Percentiles rank a stretch among this genome's conserved stretches.
Evolutionary conservation across 2,888 invertebrate species (phyloP).

Genomic region (Lithophane socia): DNA sequence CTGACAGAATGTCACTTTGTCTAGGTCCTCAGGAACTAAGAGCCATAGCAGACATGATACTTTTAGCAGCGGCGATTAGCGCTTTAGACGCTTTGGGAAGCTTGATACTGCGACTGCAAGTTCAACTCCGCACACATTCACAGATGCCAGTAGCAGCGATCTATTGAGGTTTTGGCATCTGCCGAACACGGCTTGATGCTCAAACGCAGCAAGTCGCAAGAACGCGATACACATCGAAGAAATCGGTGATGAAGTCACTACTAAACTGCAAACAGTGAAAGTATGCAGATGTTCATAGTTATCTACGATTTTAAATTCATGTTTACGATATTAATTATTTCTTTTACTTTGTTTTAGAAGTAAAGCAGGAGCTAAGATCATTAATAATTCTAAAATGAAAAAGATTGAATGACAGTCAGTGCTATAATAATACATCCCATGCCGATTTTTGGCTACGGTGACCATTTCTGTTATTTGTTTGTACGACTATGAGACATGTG

Average conservation of each 20-base stretch:
- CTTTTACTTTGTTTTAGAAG: neutral
- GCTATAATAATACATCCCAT: neutral
- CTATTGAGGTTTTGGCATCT: neutral
- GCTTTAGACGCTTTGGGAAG: neutral
- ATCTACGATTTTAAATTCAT: neutral
- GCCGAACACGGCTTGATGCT: neutral
- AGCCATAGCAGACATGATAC: neutral
- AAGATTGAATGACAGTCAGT: neutral
- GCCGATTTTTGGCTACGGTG: no score
- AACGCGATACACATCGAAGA: neutral
- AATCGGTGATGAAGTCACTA: neutral
- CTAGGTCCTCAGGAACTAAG: no score
- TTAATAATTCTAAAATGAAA: neutral
- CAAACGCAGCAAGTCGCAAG: neutral
- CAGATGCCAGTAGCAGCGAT: neutral
- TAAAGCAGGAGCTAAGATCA: conserved; percentile 17
- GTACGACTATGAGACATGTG: no score
- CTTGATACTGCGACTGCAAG: neutral
- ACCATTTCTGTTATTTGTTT: no score
- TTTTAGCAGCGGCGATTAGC: neutral
- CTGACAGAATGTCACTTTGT: no score
- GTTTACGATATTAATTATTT: neutral
- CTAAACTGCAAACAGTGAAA: neutral
- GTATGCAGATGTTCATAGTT: no score
- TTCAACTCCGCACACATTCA: neutral